A percentile compares a stretch with the other conserved stretches of the same genome.
Conservation (phyloP, 2,113 vertebrate genomes). For the Tachysurus fulvidraco region DNA sequence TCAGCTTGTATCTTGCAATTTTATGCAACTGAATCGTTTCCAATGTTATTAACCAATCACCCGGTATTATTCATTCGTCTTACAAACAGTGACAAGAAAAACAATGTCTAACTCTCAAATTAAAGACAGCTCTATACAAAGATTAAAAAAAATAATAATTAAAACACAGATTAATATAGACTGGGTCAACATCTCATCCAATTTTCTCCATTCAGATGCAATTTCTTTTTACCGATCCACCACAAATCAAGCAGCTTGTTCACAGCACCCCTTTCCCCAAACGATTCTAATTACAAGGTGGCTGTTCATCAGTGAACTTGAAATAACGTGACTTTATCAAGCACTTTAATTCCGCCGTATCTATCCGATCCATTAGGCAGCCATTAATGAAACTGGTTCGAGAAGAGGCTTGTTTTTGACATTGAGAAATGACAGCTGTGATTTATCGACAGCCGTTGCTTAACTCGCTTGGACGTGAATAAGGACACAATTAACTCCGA, state of each 20-base stretch:
- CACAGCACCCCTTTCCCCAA: background rate
- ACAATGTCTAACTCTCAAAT: no score
- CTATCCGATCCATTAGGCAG: constrained; percentile 12
- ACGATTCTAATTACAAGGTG: background rate
- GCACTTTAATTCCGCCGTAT: constrained; percentile 11
- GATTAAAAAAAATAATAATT: no score
- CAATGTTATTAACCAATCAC: background rate
- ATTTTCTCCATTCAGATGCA: background rate
- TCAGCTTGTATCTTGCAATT: background rate
- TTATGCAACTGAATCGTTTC: background rate
- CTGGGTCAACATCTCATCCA: background rate
- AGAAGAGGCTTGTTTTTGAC: constrained; percentile 15
- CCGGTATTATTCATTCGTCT: background rate
- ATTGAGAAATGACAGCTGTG: background rate
- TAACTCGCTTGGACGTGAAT: background rate
- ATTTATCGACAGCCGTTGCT: constrained; percentile 9
- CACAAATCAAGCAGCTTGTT: background rate
- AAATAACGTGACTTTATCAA: constrained; percentile 16
- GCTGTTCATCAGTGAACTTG: constrained; percentile 14
- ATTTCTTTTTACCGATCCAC: background rate
- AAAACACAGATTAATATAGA: background rate
- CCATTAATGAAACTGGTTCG: constrained; percentile 18
- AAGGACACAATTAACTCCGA: background rate
- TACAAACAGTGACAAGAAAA: background rate
- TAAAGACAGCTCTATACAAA: no score